These are phyloP conservation scores for Eupithecia dodoneata DNA, from an alignment of 2,888 invertebrate genomes.

Conservation along the genomic window DNA sequence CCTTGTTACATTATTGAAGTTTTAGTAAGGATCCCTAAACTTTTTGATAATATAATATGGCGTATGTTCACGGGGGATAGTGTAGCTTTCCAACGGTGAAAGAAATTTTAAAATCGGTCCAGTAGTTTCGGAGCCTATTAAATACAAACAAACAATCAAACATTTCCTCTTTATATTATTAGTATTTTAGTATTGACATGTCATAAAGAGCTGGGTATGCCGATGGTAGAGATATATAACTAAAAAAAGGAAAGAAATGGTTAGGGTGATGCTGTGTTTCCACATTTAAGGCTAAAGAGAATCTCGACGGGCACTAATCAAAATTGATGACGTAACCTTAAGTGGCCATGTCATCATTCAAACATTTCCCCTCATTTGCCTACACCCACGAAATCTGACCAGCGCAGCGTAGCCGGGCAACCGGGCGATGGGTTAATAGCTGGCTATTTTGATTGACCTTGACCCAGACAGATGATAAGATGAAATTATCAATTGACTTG, in stretches of 20 bases:
- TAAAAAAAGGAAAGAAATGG: neutral
- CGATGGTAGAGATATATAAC: neutral
- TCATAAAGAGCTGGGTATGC: too few species aligned
- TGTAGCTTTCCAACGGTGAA: too few species aligned
- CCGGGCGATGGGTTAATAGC: conserved; percentile 45
- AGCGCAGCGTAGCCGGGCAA: neutral
- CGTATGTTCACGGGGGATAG: too few species aligned
- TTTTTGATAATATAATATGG: too few species aligned
- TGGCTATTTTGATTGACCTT: conserved; percentile 41
- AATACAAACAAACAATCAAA: too few species aligned
- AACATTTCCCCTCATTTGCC: neutral
- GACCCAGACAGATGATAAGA: conserved; percentile 42
- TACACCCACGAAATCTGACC: neutral
- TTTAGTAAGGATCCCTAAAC: too few species aligned
- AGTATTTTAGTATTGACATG: too few species aligned
- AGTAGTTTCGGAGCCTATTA: too few species aligned
- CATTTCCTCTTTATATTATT: too few species aligned
- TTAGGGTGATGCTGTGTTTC: neutral
- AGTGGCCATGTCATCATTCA: neutral
- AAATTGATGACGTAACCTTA: neutral
- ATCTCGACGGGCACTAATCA: neutral
- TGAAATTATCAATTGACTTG: conserved; percentile 25
- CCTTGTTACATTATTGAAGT: too few species aligned
- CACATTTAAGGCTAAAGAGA: neutral
- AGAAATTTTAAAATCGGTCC: too few species aligned